These are phyloP conservation scores for Timandra comae DNA, from an alignment of 2,888 invertebrate species.

Conservation along the genomic window DNA sequence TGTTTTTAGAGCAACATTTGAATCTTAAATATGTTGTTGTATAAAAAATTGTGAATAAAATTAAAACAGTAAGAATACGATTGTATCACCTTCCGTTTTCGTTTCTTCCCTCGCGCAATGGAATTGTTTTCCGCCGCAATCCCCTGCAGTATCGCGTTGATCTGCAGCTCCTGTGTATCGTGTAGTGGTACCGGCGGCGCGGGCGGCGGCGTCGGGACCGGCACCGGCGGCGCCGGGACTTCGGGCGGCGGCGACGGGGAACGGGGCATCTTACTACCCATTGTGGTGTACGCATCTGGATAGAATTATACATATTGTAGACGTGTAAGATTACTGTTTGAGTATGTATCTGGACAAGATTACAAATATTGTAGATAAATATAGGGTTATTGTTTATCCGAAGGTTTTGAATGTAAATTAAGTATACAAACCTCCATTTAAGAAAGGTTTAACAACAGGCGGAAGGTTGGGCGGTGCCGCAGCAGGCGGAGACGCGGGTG, in stretches of 20 bases:
- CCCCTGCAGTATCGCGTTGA: slow-evolving; percentile 68
- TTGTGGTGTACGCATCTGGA: slow-evolving; percentile 67
- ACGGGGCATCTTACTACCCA: slow-evolving; percentile 61
- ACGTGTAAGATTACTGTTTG: neutral
- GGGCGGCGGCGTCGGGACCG: slow-evolving; percentile 11
- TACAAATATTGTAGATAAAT: neutral
- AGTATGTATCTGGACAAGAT: neutral
- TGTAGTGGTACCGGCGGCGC: slow-evolving; percentile 28
- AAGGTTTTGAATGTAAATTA: no score
- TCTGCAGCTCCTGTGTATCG: slow-evolving; percentile 65
- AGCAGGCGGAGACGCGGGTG: slow-evolving; percentile 38
- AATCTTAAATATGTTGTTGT: no score
- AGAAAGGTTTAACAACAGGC: slow-evolving; percentile 68
- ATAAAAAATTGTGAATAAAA: no score
- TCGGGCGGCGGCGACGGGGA: slow-evolving; percentile 54
- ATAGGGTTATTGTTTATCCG: no score
- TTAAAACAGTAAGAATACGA: no score
- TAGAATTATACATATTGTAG: slow-evolving; percentile 4
- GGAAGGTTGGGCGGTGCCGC: slow-evolving; percentile 57
- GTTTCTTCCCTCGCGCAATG: slow-evolving; percentile 46
- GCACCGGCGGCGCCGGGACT: slow-evolving; percentile 14
- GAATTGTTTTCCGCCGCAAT: slow-evolving; percentile 62
- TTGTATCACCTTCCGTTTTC: slow-evolving; percentile 58
- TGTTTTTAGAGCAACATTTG: no score
- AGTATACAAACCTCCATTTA: slow-evolving; percentile 72